Conservation (phyloP, 2,888 invertebrate species). For the Adineta ricciae region DNA sequence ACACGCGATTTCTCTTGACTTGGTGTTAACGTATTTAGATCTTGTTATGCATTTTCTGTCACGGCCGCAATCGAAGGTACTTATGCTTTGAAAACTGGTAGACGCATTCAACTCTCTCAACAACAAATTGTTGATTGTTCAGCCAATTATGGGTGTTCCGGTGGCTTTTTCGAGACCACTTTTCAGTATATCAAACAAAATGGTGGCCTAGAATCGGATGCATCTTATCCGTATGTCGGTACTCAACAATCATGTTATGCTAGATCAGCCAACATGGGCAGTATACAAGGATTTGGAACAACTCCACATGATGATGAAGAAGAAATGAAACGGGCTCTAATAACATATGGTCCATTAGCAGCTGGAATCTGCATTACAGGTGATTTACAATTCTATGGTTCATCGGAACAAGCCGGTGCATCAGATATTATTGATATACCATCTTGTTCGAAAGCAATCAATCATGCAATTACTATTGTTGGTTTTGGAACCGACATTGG, state of each 20-base stretch:
- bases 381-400: background rate
- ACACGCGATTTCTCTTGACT: background rate
- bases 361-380: background rate
- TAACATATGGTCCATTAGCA: background rate
- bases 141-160: background rate
- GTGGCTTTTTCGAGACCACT: background rate
- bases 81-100: background rate
- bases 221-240: background rate
- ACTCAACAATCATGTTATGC: background rate
- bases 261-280: background rate
- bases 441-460: background rate
- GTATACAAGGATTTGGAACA: background rate
- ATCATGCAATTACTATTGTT: constrained; percentile 14
- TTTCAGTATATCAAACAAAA: background rate
- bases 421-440: background rate
- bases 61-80: constrained; percentile 8
- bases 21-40: background rate
- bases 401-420: background rate
- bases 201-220: background rate
- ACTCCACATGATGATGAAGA: background rate
- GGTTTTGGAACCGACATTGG: constrained; percentile 11
- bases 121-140: background rate
- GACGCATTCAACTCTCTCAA: background rate
- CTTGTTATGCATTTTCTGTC: background rate
- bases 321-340: background rate